Percentiles rank a stretch among this genome's conserved stretches.
phyloP scores from a whole-genome alignment of 2,113 vertebrate genomes.

The Zingel zingel region DNA sequence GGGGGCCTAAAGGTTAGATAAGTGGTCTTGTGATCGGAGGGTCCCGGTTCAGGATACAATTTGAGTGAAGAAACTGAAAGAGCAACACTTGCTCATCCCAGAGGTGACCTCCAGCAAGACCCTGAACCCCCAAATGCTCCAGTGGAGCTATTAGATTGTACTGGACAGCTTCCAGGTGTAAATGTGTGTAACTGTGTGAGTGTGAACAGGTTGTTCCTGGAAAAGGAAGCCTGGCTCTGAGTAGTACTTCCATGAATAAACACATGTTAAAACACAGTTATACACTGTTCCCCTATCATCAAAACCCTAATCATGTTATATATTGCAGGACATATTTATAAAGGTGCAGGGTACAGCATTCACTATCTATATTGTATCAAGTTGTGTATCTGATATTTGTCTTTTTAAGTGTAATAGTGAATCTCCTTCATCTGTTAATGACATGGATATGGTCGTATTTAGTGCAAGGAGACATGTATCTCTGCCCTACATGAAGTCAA shows the following conservation, averaged over 20 bases:
- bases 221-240: background rate
- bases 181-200: background rate
- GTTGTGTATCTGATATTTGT: background rate
- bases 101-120: background rate
- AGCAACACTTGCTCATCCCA: background rate
- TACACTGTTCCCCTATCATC: background rate
- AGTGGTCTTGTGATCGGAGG: background rate
- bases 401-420: background rate
- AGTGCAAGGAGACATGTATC: background rate
- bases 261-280: conserved; percentile 9
- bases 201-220: conserved; percentile 19
- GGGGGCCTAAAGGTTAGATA: background rate
- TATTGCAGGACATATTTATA: background rate
- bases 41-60: background rate
- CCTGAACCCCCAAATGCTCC: background rate
- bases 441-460: background rate
- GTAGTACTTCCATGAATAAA: background rate
- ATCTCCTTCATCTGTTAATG: background rate
- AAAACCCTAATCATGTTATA: background rate
- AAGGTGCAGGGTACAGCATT: background rate
- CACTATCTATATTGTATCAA: background rate
- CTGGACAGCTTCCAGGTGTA: background rate
- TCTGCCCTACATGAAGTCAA: conserved; percentile 15
- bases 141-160: conserved; percentile 1
- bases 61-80: background rate